Evolutionary conservation across 2,113 vertebrate genomes (phyloP), one percentile per base, ranked within the genome.

Genomic region (Fulmarus glacialis): DNA sequence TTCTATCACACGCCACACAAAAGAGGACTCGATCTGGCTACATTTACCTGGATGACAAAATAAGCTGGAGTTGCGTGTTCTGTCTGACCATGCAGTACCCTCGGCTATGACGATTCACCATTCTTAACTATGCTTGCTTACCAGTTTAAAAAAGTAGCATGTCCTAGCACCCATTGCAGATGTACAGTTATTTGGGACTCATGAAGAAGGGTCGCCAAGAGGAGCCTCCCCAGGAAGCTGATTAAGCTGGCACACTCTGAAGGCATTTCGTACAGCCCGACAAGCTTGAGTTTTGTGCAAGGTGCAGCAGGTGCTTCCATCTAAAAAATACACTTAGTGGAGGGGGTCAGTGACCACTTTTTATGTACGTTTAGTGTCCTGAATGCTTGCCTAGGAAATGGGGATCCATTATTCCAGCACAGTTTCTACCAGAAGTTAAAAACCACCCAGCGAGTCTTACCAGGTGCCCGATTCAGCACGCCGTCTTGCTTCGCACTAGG

Each of bases 101-200:
- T 45, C 64, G 26, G 23, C 45, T 3, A n/a, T 2, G 4, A 17
- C 0, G 0, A 77, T 80, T 59, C 19, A 50, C 30, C 42, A 19
- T 6, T 23, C 32, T 24, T 38, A 23, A 34, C 42, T 8, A 1
- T 0, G 0, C 16, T 36, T 48, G 50, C 30, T 47, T 12, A 30
- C 7, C 30, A 40, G 12, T 42, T 36, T 12, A 23, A 62, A 84
- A 34, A 34, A 43, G n/a, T 0, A 66, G 45, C 2, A 0, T 9
- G 16, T 30, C 66, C 27, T 8, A 58, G 38, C 27, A 52, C 32
- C 27, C 27, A 22, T 0, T 75, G 42, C 52, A 58, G 27, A 8
- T 1, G 0, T 4, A 12, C 17, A 53, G 20, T 36, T 58, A 43
- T 18, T 8, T 59, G 52, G 32, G 55, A 47, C 22, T 36, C 68